phyloP scores from a whole-genome alignment of 35 echinoderm and acorn worm genomes.

The Apostichopus japonicus region DNA sequence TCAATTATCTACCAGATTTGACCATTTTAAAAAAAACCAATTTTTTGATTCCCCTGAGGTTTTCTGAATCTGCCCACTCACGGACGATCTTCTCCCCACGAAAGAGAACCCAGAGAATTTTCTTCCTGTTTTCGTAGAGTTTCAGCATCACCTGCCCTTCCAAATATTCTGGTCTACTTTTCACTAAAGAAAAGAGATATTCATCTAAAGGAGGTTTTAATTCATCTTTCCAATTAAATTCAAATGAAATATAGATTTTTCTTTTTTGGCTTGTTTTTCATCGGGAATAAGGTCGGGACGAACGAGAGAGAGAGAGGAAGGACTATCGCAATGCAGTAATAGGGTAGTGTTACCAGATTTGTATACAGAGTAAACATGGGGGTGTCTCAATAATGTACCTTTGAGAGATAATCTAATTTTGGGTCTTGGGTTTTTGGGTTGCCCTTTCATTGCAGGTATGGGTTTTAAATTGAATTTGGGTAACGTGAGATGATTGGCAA shows the following conservation, averaged over 20 bases:
- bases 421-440: background rate
- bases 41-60: background rate
- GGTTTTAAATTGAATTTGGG: background rate
- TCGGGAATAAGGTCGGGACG: background rate
- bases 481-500: background rate
- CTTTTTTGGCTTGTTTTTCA: background rate
- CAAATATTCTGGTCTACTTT: background rate
- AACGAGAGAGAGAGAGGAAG: background rate
- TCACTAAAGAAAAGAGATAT: background rate
- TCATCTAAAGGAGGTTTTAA: background rate
- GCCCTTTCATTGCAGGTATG: background rate
- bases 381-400: background rate
- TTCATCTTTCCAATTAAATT: slow-evolving; percentile 5
- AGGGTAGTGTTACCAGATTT: background rate
- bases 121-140: too few relatives aligned
- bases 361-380: background rate
- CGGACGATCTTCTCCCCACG: background rate
- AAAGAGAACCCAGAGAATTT: too few relatives aligned
- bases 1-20: background rate
- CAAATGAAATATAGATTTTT: slow-evolving; percentile 3
- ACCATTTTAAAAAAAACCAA: background rate
- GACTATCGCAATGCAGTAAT: background rate
- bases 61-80: background rate
- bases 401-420: background rate
- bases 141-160: background rate